A percentile compares a stretch with the other conserved stretches of the same genome.
Evolutionary conservation across 2,888 invertebrate genomes (phyloP).

Genomic region (Neria commutata): DNA sequence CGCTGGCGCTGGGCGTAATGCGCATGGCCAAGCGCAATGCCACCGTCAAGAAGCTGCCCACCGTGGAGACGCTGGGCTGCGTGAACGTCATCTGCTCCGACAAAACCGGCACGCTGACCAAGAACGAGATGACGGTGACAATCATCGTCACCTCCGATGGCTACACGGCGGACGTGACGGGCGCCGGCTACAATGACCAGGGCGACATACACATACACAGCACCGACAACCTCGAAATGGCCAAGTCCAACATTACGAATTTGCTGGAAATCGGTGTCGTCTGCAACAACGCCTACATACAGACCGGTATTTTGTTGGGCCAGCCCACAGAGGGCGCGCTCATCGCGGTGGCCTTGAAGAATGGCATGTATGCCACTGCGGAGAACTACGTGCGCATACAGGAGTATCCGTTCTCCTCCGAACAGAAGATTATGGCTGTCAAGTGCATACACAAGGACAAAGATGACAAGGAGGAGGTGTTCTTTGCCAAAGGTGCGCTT

Average conservation of each 20-base stretch:
- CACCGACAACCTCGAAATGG: conserved; percentile 76
- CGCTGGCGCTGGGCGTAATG: conserved; percentile 97
- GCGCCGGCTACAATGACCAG: conserved; percentile 88
- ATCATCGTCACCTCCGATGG: conserved; percentile 91
- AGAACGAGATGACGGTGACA: conserved; percentile 99
- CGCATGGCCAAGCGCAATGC: conserved; percentile 97
- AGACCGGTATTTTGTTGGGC: conserved; percentile 83
- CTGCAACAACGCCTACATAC: conserved; percentile 94
- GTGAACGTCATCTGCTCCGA: conserved; percentile 96
- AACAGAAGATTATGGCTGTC: conserved; percentile 98
- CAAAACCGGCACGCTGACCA: conserved; percentile 94
- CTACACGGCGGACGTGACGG: conserved; percentile 82
- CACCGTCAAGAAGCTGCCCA: conserved; percentile 96
- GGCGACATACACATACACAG: conserved; percentile 84
- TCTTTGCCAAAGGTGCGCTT: conserved; percentile 94
- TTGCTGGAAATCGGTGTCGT: conserved; percentile 90
- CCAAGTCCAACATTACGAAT: conserved; percentile 75
- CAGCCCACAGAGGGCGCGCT: conserved; percentile 98
- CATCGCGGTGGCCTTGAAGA: conserved; percentile 90
- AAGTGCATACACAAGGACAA: conserved; percentile 83
- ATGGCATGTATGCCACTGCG: conserved; percentile 80
- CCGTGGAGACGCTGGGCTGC: conserved; percentile 96
- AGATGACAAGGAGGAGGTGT: conserved; percentile 76
- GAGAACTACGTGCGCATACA: conserved; percentile 85
- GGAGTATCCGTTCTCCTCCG: conserved; percentile 96